Evolutionary conservation across 2,888 invertebrate species (phyloP), one percentile per base, ranked within the genome.

Genomic region (Lasioglossum calceatum): DNA sequence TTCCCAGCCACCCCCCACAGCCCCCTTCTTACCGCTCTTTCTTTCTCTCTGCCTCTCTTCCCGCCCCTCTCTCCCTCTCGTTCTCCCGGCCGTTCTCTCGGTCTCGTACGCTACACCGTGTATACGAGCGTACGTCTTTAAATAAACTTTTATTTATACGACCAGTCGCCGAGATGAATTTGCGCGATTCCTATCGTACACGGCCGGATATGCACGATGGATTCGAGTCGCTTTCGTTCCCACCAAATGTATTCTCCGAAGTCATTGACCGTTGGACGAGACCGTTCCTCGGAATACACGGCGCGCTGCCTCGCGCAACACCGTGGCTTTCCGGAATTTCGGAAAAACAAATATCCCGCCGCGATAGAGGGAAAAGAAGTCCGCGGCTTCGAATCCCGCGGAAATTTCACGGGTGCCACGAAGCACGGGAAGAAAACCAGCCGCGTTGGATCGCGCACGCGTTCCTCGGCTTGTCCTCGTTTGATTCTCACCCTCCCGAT

Each of bases 71-170:
- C 42, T 39, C 79, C 36, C n/a, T 50, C 23, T 39, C 70, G n/a
- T 47, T 36, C 50, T 44, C 36, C 19, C 12, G 81, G 36, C 78
- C 71, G 72, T 79, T 77, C 79, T 74, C 81, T 36, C 79, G 70
- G 39, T 70, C 70, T 70, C 70, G 72, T 81, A 79, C 84, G 77
- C 86, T 80, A 36, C 54, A 79, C 72, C 81, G 88, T 80, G 83
- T 87, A 82, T 85, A 87, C 88, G 85, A 86, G 90, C 87, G 89
- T 92, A 94, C 92, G 92, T 94, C 94, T 94, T 94, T 94, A 94
- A 94, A 94, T 94, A 94, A 94, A 94, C 93, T 94, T 94, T 94
- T 94, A 94, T 95, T 94, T 94, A 94, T 94, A 94, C 92, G 93
- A 92, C 93, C 91, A 89, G 91, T 88, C 91, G 91, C 86, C 90